A percentile compares a stretch with the other conserved stretches of the same genome.
These are phyloP conservation scores for Rhinolophus sinicus DNA, from an alignment of 2,113 vertebrate genomes.

Conservation along the genomic window DNA sequence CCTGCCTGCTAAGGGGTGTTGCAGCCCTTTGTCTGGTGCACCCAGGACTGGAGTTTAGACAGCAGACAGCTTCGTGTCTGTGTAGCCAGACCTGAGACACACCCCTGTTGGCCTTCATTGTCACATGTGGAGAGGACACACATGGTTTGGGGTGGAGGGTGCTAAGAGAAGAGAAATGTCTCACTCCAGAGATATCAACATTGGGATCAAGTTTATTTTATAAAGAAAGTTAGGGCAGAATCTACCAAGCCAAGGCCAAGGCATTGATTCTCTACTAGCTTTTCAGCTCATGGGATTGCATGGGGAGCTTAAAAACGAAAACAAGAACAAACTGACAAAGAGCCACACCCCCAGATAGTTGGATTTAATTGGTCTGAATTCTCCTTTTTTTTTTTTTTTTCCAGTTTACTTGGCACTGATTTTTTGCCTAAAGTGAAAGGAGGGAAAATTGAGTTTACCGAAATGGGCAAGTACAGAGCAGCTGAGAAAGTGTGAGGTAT, in stretches of 20 bases:
- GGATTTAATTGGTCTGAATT: constrained; percentile 32
- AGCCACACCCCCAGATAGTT: background rate
- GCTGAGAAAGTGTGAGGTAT: background rate
- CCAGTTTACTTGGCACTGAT: background rate
- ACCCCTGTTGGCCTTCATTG: background rate
- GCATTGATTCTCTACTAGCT: background rate
- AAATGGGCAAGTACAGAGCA: background rate
- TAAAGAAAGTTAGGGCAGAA: background rate
- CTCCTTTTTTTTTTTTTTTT: background rate
- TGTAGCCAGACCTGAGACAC: background rate
- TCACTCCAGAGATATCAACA: background rate
- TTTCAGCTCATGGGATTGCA: background rate
- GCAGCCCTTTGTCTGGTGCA: background rate
- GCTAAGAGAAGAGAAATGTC: background rate
- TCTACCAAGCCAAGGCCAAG: background rate
- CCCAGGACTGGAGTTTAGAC: background rate
- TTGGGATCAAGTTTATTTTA: background rate
- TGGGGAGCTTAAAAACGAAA: background rate
- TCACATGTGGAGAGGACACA: background rate
- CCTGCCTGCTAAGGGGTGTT: background rate
- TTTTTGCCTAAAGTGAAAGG: constrained; percentile 32
- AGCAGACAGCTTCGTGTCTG: background rate
- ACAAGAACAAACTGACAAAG: background rate
- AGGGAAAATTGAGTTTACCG: background rate
- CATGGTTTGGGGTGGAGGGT: background rate